Base-by-base conservation (phyloP, 2,113 vertebrate species). In the Siniperca knerii region DNA sequence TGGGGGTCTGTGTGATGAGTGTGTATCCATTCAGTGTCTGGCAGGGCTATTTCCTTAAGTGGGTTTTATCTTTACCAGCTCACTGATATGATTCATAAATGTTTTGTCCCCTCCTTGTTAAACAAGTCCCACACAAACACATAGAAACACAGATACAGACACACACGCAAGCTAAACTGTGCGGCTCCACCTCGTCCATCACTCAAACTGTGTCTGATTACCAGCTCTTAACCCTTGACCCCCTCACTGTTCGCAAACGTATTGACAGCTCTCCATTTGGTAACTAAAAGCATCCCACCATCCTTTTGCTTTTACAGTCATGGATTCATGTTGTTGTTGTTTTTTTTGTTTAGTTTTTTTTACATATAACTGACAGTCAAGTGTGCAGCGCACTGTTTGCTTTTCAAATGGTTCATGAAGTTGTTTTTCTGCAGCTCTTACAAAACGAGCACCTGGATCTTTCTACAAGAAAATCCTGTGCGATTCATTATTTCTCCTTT, bases 161-260 rank as follows among this genome's bases (percentile, higher is more conserved):
- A 77, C 46, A 15, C 46, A 48, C 81, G 35, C 76, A 70, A 33
- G 23, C 54, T 66, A 61, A 87, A 75, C 71, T 42, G 52, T 40
- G 77, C 62, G 46, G 75, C 71, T 82, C 72, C 90, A 89, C 90
- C 88, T 95, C 90, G 67, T 88, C 90, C 87, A 81, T 90, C 92
- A 92, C 78, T 87, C 87, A 84, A 87, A 87, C 86, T 80, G 15
- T 23, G 86, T 79, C 92, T 90, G 90, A 93, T 94, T 90, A 82
- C 83, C 60, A n/a, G 87, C 91, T 94, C 93, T 95, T 95, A 94
- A 94, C 93, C 92, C 29, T 57, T 89, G 89, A 89, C 93, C 93
- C 79, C 48, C 55, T 69, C 81, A 13, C 89, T 87, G 89, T 93
- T 91, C 85, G 70, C 91, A 86, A 88, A 84, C 77, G 72, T 54